A percentile compares a stretch with the other conserved stretches of the same genome.
Conservation (phyloP, 2,113 vertebrate genomes). For the Hucho hucho region DNA sequence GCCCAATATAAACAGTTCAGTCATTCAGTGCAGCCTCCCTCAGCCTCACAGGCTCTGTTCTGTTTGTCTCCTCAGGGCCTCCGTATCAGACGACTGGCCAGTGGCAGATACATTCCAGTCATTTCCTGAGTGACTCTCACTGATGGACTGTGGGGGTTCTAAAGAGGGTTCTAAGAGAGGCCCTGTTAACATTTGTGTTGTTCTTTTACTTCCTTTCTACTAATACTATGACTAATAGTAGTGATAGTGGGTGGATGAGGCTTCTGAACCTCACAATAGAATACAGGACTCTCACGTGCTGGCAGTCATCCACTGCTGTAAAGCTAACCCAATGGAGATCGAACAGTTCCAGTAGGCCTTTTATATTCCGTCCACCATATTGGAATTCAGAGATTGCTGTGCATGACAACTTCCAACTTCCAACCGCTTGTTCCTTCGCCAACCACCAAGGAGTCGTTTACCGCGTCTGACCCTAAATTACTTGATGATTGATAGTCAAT, state of each 20-base stretch:
- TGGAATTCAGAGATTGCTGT: not conserved
- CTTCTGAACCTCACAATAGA: not conserved
- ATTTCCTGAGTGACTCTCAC: conserved; percentile 57
- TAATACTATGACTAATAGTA: no score
- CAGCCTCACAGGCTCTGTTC: conserved; percentile 23
- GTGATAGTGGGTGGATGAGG: not conserved
- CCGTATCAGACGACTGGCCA: conserved; percentile 45
- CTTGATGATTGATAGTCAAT: not conserved
- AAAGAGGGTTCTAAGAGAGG: no score
- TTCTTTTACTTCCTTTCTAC: no score
- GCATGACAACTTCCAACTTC: no score
- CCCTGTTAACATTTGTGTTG: no score
- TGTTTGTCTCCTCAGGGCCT: conserved; percentile 40
- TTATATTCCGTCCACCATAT: not conserved
- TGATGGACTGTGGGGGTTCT: conserved; percentile 6
- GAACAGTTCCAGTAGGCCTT: not conserved
- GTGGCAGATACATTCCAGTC: conserved; percentile 49
- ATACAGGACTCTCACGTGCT: no score
- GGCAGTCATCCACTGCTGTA: no score
- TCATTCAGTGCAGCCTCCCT: conserved; percentile 4
- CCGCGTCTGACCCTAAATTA: not conserved
- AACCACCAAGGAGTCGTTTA: no score
- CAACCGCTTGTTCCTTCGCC: no score
- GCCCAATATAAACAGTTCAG: conserved; percentile 54
- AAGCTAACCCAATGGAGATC: no score